Evolutionary conservation across 2,888 invertebrate genomes (phyloP), one percentile per base, ranked within the genome.

Genomic region (Pollenia amentaria): DNA sequence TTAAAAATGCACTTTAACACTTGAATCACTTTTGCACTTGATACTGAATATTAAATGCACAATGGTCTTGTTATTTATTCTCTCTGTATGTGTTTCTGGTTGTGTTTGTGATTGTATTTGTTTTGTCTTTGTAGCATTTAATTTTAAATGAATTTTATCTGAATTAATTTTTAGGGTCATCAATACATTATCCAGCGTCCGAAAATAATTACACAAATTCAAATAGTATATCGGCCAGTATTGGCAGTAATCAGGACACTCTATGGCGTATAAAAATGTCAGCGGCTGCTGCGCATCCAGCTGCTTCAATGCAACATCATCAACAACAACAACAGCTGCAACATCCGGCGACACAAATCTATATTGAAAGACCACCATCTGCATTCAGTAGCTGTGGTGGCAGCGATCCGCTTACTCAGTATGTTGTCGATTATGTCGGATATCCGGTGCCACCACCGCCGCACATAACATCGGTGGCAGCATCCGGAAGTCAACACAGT

Each of bases 161-260:
- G 55, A 38, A 70, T 70, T 51, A 44, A 53, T 48, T 89, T 89
- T 46, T 89, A 91, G 91, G 91, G 91, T 90, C 91, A 75, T 86
- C 90, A 87, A 38, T 88, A 60, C 88, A 88, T 67, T 89, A 88
- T 84, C 88, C 89, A 87, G 64, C 85, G 76, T 87, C 89, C 79
- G 92, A 92, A 89, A 92, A 92, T 78, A 92, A 91, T 91, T 92
- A 92, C 53, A 90, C 91, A 84, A 92, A 91, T 82, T 89, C 92
- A 73, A 89, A 90, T 67, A 91, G 91, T 84, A 87, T 91, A 60
- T 90, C 88, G 42, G 78, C 78, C 67, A 88, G 87, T 81, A 82
- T 88, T 80, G 87, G 83, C 64, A 87, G 87, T 67, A 88, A 90
- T 42, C 92, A 92, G 88, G 92, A 92, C 79, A 92, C 92, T 4